Evolutionary conservation across 2,113 vertebrate species (phyloP).

Genomic region (Himantopus leucocephalus): DNA sequence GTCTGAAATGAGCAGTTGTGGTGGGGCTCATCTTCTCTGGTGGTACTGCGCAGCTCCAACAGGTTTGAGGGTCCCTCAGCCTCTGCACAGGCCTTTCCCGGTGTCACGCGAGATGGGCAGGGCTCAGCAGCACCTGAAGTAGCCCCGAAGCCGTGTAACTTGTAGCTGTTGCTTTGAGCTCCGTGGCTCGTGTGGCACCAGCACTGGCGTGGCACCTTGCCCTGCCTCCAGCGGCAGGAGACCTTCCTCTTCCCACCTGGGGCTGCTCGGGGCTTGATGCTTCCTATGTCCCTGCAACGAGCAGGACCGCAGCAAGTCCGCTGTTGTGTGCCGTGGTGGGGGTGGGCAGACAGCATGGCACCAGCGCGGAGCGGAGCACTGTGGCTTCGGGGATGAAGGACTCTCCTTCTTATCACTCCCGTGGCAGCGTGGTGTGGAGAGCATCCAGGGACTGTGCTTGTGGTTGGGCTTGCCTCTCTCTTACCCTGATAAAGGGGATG

Average conservation of each 20-base stretch:
- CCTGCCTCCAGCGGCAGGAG: rapidly evolving
- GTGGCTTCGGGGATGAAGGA: background rate
- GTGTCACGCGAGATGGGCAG: rapidly evolving
- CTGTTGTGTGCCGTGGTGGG: rapidly evolving
- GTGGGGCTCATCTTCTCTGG: background rate
- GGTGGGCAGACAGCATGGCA: rapidly evolving
- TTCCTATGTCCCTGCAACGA: rapidly evolving
- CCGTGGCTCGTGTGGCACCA: rapidly evolving
- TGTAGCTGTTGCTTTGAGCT: rapidly evolving
- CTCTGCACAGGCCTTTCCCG: background rate
- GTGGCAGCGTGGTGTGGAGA: rapidly evolving
- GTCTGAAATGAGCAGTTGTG: background rate
- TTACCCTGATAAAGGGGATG: rapidly evolving
- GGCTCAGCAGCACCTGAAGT: background rate
- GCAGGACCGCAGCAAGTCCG: rapidly evolving
- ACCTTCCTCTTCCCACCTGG: too few species aligned
- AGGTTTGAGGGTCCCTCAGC: too few species aligned
- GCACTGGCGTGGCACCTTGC: background rate
- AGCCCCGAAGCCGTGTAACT: rapidly evolving
- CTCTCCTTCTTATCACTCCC: rapidly evolving
- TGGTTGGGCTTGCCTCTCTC: background rate
- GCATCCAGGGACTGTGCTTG: rapidly evolving
- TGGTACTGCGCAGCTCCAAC: background rate
- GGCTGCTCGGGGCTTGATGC: rapidly evolving
- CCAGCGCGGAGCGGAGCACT: rapidly evolving